These are phyloP conservation scores for Ia io DNA, from an alignment of 2,113 vertebrate genomes.

Conservation along the genomic window DNA sequence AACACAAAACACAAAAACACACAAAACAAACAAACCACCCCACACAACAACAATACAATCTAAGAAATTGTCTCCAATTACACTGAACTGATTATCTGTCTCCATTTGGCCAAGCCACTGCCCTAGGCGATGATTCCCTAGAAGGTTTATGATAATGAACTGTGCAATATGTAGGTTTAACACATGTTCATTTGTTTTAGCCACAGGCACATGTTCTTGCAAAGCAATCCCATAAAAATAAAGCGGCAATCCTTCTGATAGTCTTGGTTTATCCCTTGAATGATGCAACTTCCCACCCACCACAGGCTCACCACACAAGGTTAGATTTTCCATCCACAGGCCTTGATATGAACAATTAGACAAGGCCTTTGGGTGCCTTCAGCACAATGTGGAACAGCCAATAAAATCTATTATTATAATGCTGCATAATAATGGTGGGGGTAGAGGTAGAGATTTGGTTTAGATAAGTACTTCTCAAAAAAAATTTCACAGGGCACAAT, in stretches of 20 bases:
- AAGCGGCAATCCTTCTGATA: not conserved
- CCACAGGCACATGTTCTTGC: not conserved
- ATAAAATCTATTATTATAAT: not conserved
- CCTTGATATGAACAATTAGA: not conserved
- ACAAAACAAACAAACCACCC: no score
- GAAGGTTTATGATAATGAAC: slow-evolving; percentile 25
- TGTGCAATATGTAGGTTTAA: not conserved
- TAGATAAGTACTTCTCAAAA: not conserved
- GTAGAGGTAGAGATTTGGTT: not conserved
- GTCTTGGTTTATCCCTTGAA: not conserved
- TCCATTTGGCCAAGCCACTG: not conserved
- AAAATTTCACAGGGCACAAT: not conserved
- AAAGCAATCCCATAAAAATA: not conserved
- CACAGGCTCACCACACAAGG: not conserved
- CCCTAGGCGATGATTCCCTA: not conserved
- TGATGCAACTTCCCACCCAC: not conserved
- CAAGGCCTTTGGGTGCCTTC: not conserved
- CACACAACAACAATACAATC: not conserved
- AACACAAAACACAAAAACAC: not conserved
- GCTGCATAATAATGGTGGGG: not conserved
- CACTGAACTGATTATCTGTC: slow-evolving; percentile 1
- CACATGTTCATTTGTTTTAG: not conserved
- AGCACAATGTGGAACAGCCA: not conserved
- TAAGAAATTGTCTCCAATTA: slow-evolving; percentile 17
- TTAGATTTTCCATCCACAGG: not conserved